Evolutionary conservation across 1,140 invertebrate species (phyloP), one percentile per base, ranked within the genome.

Genomic region (Aphidius gifuensis): DNA sequence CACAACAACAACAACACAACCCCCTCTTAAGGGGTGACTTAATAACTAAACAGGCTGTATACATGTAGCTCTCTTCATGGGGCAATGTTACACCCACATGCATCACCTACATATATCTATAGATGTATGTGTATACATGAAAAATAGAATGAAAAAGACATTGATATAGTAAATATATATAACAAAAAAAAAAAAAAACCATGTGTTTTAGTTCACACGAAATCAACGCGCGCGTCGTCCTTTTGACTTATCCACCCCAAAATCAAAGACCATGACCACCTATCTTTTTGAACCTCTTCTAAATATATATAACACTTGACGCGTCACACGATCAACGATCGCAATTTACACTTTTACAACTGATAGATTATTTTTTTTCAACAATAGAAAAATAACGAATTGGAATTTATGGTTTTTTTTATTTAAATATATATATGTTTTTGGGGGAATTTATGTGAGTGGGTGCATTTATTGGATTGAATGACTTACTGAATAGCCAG

Each of bases 21-120:
- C 60, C 62, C 67, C 40, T 5, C 40, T 40, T 40, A 64, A 69
- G 64, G 74, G 69, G 70, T 72, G 75, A 77, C 72, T 78, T 78
- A 76, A 79, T 77, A 79, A 76, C 76, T 73, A 72, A 79, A 77
- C 75, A 77, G 73, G 75, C 74, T 71, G 68, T 71, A 76, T 74
- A 73, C 66, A 64, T 59, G 61, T 68, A 45, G 48, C 16, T 39
- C 59, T 55, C 38, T 23, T 69, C 61, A 68, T 67, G 66, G 57
- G 39, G 48, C 44, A 51, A 8, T 40, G 50, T 44, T 46, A 23
- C 9, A 56, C 54, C 49, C 23, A 44, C 23, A 11, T 16, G 16
- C 1, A 7, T 7, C 16, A 45, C 11, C 7, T 45, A 45, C 4
- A 45, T 23, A 53, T 32, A 3, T 32, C 2, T 32, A 32, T 32